A percentile compares a stretch with the other conserved stretches of the same genome.
phyloP scores from a whole-genome alignment of 2,888 invertebrate species.

The Drosophila dives region DNA sequence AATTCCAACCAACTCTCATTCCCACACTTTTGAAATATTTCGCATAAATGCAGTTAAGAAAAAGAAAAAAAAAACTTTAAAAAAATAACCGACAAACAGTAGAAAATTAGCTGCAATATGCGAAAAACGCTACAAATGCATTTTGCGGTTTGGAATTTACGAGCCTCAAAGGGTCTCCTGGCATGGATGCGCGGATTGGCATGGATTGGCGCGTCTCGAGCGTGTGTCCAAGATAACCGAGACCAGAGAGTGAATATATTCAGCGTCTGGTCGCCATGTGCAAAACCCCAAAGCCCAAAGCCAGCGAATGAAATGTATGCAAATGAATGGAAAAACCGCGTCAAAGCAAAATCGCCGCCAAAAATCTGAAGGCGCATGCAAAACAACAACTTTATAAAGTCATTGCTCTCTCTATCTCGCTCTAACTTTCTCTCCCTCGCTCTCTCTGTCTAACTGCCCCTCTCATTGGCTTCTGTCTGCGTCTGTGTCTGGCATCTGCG shows the following conservation, averaged over 20 bases:
- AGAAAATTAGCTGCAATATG: conserved; percentile 79
- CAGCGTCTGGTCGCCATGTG: conserved; percentile 64
- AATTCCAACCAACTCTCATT: conserved; percentile 62
- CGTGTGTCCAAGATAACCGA: conserved; percentile 69
- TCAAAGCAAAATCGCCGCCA: conserved; percentile 78
- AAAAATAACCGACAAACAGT: conserved; percentile 70
- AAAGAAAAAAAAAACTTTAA: conserved; percentile 8
- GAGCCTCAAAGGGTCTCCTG: conserved; percentile 66
- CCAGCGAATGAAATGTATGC: conserved; percentile 68
- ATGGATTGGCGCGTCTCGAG: conserved; percentile 45
- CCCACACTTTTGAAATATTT: conserved; percentile 76
- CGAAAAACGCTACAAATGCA: conserved; percentile 79
- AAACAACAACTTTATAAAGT: conserved; percentile 61
- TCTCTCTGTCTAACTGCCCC: neutral
- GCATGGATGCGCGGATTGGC: conserved; percentile 19
- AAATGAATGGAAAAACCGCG: conserved; percentile 78
- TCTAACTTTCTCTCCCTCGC: neutral
- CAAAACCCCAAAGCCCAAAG: conserved; percentile 25
- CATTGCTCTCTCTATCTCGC: neutral
- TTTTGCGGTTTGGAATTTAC: conserved; percentile 76
- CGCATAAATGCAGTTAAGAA: conserved; percentile 62
- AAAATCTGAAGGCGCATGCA: conserved; percentile 55
- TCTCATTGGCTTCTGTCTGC: conserved; percentile 9
- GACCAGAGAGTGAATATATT: conserved; percentile 19
- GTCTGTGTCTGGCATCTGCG: conserved; percentile 41